Percentiles rank a stretch among this genome's conserved stretches.
Evolutionary conservation across 2,797 vertebrate species (phyloP).

Genomic region (Catharus ustulatus): DNA sequence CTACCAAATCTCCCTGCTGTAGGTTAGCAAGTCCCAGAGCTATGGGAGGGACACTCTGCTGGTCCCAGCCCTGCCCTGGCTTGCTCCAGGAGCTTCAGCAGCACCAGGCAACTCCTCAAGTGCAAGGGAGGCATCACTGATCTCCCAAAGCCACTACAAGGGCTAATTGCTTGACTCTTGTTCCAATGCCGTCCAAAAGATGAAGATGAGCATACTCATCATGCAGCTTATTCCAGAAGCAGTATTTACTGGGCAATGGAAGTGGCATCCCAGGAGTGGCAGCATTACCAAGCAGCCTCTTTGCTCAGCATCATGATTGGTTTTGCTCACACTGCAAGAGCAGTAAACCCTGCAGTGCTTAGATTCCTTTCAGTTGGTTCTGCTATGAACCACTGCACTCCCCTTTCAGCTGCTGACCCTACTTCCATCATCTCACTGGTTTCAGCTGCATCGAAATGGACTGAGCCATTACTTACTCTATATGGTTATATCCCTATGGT

Average conservation of each 20-base stretch:
- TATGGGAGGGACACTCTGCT: rapidly evolving
- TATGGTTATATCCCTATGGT: neutral
- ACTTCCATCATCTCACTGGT: neutral
- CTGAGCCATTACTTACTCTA: neutral
- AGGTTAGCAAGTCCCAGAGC: neutral
- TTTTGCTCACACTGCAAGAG: neutral
- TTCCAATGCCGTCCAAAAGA: neutral
- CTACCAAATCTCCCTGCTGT: neutral
- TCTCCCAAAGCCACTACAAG: neutral
- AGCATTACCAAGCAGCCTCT: neutral
- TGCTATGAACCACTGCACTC: rapidly evolving
- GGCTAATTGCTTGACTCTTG: neutral
- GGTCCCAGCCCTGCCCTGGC: neutral
- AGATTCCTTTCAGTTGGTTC: neutral
- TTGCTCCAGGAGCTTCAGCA: neutral
- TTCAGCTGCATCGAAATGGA: neutral
- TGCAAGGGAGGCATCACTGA: neutral
- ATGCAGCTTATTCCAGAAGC: neutral
- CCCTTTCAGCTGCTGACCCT: neutral
- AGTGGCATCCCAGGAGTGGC: neutral
- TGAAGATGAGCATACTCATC: neutral
- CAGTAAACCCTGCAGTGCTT: neutral
- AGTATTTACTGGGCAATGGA: neutral
- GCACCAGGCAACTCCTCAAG: neutral
- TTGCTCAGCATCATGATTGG: neutral